Conservation (phyloP, 2,113 vertebrate genomes). For the Eudyptes chrysolophus region DNA sequence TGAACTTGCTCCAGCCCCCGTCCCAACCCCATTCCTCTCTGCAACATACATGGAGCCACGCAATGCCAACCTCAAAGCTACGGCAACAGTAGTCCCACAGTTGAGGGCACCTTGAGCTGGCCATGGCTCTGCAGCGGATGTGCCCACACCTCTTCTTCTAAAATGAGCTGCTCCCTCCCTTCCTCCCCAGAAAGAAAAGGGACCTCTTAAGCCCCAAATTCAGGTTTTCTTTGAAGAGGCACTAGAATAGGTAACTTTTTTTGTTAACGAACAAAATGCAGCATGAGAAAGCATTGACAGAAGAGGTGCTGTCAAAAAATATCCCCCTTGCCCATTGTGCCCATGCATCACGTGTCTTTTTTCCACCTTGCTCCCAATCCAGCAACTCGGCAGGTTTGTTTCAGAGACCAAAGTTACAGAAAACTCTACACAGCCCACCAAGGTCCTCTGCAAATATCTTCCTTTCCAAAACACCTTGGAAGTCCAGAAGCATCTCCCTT, state of each 20-base stretch:
- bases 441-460: background rate
- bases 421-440: background rate
- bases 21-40: background rate
- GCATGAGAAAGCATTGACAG: background rate
- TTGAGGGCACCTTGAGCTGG: background rate
- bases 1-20: background rate
- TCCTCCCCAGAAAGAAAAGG: background rate
- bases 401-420: background rate
- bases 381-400: background rate
- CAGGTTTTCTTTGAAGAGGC: background rate
- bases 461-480: background rate
- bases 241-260: background rate
- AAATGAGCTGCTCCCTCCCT: background rate
- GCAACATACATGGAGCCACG: fast-evolving
- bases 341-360: fast-evolving
- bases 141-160: background rate
- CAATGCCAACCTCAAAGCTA: background rate
- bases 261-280: background rate
- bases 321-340: background rate
- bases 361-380: background rate
- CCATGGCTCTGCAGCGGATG: background rate
- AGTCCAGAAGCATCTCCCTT: background rate
- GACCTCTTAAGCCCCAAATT: background rate
- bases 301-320: background rate
- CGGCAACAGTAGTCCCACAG: background rate